phyloP scores from a whole-genome alignment of 2,113 vertebrate genomes.

The Thalassoma bifasciatum region DNA sequence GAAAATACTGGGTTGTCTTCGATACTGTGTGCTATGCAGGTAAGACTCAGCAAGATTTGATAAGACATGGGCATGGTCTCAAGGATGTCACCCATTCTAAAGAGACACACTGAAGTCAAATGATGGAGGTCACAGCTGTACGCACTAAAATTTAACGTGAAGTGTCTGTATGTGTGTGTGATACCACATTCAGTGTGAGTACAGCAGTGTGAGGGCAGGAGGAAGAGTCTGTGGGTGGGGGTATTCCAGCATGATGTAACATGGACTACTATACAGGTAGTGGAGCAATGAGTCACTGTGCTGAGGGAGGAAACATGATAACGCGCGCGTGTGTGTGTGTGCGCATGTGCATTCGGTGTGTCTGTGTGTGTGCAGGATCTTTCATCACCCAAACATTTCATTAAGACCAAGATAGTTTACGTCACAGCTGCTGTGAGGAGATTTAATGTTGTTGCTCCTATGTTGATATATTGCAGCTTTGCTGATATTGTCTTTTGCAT shows the following conservation, averaged over 20 bases:
- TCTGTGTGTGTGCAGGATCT: background rate
- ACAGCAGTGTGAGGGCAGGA: conserved; percentile 6
- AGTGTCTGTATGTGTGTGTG: too few species aligned
- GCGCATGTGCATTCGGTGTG: too few species aligned
- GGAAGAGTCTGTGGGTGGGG: conserved; percentile 60
- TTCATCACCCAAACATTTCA: too few species aligned
- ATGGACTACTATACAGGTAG: conserved; percentile 42
- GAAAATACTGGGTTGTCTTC: background rate
- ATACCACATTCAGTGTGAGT: background rate
- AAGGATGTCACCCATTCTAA: too few species aligned
- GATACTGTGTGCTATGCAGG: background rate
- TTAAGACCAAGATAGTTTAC: too few species aligned
- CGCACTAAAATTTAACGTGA: too few species aligned
- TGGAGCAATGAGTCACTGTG: conserved; percentile 59
- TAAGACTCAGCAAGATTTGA: too few species aligned
- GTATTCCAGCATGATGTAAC: conserved; percentile 65
- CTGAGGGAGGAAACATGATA: conserved; percentile 46
- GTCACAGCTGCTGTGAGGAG: too few species aligned
- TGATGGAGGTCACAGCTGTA: too few species aligned
- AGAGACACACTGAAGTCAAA: too few species aligned
- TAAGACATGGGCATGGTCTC: too few species aligned
- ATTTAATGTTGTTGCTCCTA: background rate
- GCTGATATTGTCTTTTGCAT: background rate
- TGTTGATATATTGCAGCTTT: background rate
- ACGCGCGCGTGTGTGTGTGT: conserved; percentile 7